Evolutionary conservation across 2,797 vertebrate species (phyloP).

Genomic region (Geotrypetes seraphini): DNA sequence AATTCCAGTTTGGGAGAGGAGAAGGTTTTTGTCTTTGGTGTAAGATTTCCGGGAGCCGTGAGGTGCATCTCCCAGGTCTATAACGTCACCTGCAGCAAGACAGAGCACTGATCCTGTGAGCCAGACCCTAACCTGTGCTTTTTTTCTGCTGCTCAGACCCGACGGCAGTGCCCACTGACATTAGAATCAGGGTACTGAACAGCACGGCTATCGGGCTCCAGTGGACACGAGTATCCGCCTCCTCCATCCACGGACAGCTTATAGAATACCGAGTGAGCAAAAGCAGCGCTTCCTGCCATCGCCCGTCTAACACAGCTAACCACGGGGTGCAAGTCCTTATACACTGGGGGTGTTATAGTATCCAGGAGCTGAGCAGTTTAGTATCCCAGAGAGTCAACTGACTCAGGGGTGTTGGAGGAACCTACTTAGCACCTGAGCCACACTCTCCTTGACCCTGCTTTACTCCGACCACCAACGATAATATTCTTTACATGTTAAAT

Average conservation of each 20-base stretch:
- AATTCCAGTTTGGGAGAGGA: no score
- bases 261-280: conserved; percentile 88
- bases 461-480: no score
- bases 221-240: conserved; percentile 77
- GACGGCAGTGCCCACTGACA: conserved; percentile 66
- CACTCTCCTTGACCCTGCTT: no score
- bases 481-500: no score
- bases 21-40: no score
- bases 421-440: no score
- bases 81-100: no score
- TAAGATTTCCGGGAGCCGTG: no score
- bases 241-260: conserved; percentile 79
- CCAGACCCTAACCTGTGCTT: conserved; percentile 8
- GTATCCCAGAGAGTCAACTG: background rate
- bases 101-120: background rate
- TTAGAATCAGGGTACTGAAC: conserved; percentile 72
- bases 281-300: background rate
- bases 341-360: conserved; percentile 21
- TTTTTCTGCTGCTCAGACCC: conserved; percentile 69
- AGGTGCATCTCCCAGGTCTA: no score
- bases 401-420: no score
- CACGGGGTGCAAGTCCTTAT: background rate
- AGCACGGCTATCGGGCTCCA: conserved; percentile 72
- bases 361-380: no score
- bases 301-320: conserved; percentile 15